These are phyloP conservation scores for Tursiops truncatus DNA, from an alignment of 2,113 vertebrate species.

Conservation along the genomic window DNA sequence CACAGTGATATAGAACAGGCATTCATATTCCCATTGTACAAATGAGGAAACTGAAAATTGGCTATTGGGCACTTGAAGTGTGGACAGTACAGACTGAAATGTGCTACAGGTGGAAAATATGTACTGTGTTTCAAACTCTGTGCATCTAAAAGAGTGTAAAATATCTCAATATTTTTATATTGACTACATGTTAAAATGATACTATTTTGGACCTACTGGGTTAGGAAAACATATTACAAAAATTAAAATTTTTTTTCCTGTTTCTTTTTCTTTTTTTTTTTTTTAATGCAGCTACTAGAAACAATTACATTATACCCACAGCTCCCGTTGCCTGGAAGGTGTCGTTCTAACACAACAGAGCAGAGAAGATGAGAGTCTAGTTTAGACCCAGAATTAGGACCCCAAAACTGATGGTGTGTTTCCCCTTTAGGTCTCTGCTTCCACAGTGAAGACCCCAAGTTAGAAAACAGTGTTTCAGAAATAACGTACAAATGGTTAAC, in stretches of 20 bases:
- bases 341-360: background rate
- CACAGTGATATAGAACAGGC: background rate
- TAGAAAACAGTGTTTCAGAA: background rate
- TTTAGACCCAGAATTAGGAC: background rate
- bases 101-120: background rate
- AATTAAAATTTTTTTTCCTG: background rate
- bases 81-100: background rate
- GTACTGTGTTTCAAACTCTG: background rate
- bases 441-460: background rate
- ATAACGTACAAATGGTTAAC: background rate
- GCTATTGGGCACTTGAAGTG: background rate
- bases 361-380: background rate
- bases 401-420: background rate
- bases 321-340: background rate
- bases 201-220: background rate
- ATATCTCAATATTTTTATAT: slow-evolving; percentile 7
- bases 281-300: background rate
- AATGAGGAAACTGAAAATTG: background rate
- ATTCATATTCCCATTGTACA: background rate
- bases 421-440: background rate
- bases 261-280: background rate
- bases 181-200: background rate
- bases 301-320: background rate
- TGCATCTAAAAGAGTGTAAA: background rate
- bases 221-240: background rate